Evolutionary conservation across 2,113 vertebrate species (phyloP).

Genomic region (Vicugna pacos): DNA sequence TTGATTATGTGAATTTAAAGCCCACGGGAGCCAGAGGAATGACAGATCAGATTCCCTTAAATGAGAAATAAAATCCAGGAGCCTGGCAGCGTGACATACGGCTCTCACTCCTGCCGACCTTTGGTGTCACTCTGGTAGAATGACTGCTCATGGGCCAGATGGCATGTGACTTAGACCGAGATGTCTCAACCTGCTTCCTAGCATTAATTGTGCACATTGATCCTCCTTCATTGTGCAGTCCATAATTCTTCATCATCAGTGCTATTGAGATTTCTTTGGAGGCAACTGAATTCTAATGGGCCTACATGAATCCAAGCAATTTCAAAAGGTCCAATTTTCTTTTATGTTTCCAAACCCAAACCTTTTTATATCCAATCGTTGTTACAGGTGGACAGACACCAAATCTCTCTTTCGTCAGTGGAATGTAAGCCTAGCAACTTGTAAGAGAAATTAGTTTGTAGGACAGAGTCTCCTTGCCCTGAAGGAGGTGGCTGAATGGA

Average conservation of each 20-base stretch:
- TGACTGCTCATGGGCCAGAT: constrained; percentile 74
- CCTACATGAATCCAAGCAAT: not conserved
- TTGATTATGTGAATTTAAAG: constrained; percentile 83
- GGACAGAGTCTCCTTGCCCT: constrained; percentile 22
- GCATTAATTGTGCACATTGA: constrained; percentile 38
- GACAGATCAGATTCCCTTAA: constrained; percentile 78
- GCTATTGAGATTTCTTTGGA: constrained; percentile 58
- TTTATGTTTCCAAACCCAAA: constrained; percentile 47
- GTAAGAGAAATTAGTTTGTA: constrained; percentile 55
- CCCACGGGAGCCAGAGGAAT: constrained; percentile 75
- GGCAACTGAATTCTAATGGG: not conserved
- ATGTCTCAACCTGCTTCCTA: constrained; percentile 62
- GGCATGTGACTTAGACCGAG: constrained; percentile 58
- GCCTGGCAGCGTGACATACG: constrained; percentile 66
- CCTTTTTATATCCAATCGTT: constrained; percentile 12
- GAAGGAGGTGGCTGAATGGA: constrained; percentile 26
- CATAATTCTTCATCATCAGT: constrained; percentile 59
- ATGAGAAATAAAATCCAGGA: constrained; percentile 79
- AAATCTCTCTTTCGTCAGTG: constrained; percentile 40
- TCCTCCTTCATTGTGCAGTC: not conserved
- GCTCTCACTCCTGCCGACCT: constrained; percentile 63
- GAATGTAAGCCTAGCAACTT: constrained; percentile 50
- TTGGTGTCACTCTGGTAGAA: constrained; percentile 78
- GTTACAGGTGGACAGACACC: not conserved
- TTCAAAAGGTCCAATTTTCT: not conserved